Evolutionary conservation across 2,113 vertebrate genomes (phyloP).

Genomic region (Cavia porcellus): DNA sequence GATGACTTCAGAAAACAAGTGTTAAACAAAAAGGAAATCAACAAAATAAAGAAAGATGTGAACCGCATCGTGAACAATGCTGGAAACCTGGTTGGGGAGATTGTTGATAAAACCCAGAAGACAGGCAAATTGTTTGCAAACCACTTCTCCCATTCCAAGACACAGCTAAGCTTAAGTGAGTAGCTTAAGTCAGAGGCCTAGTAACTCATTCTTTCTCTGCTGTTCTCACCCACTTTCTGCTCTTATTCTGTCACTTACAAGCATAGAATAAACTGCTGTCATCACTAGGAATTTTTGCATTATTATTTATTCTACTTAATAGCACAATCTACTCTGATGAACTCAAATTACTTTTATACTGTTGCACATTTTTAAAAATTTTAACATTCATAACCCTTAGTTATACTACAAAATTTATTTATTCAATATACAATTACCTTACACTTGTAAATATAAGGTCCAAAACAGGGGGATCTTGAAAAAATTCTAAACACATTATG

Average conservation of each 20-base stretch:
- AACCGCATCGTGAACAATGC: fast-evolving
- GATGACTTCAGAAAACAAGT: slow-evolving; percentile 31
- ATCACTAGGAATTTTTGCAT: not conserved
- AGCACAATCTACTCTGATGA: not conserved
- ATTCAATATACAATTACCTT: not conserved
- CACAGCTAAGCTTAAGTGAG: slow-evolving; percentile 9
- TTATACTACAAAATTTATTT: not conserved
- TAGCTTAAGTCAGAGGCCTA: not conserved
- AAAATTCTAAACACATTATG: not conserved
- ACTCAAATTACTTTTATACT: not conserved
- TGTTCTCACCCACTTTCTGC: not conserved
- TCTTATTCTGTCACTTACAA: not conserved
- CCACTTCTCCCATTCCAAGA: not conserved
- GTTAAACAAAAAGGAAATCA: not conserved
- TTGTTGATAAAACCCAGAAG: not conserved
- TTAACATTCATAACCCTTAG: not conserved
- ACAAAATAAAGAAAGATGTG: not conserved
- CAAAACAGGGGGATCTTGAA: not conserved
- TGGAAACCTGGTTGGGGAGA: not conserved
- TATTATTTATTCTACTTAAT: not conserved
- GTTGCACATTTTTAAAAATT: not conserved
- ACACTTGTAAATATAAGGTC: not conserved
- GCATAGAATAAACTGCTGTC: not conserved
- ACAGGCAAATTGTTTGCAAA: not conserved
- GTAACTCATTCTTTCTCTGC: not conserved